Evolutionary conservation across 1,140 invertebrate genomes (phyloP).

Genomic region (Heliothis subflexa): DNA sequence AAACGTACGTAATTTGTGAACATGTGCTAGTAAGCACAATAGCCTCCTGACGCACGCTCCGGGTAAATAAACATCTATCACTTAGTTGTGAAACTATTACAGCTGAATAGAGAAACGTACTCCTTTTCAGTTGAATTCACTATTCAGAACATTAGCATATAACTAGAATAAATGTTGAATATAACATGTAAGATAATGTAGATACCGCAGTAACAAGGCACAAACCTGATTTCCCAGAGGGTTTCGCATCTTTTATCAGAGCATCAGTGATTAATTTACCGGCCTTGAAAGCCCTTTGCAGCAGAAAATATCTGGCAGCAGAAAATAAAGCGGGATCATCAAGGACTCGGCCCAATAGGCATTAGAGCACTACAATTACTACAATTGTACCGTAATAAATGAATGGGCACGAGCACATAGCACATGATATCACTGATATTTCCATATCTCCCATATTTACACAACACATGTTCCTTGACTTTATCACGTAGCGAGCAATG

Average conservation of each 20-base stretch:
- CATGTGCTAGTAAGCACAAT: not conserved
- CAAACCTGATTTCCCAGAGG: slow-evolving; percentile 4
- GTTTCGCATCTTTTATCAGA: not conserved
- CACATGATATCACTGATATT: slow-evolving; percentile 47
- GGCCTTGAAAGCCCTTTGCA: not conserved
- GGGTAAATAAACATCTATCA: slow-evolving; percentile 6
- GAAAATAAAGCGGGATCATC: not conserved
- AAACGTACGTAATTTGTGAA: not conserved
- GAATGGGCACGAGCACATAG: not conserved
- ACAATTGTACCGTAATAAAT: slow-evolving; percentile 13
- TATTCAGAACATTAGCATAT: not conserved
- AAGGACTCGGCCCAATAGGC: slow-evolving; percentile 15
- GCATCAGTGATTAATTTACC: not conserved
- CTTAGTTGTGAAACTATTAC: not conserved
- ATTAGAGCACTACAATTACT: not conserved
- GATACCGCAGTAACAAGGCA: not conserved
- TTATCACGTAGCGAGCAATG: not conserved
- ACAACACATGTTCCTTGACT: slow-evolving; percentile 4
- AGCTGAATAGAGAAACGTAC: not conserved
- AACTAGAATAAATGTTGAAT: not conserved
- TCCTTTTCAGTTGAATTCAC: not conserved
- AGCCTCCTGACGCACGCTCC: not conserved
- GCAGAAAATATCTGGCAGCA: not conserved
- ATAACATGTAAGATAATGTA: not conserved
- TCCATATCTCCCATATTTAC: slow-evolving; percentile 28